Percentiles rank a stretch among this genome's conserved stretches.
Conservation (phyloP, 2,797 vertebrate species). For the Fratercula arctica region DNA sequence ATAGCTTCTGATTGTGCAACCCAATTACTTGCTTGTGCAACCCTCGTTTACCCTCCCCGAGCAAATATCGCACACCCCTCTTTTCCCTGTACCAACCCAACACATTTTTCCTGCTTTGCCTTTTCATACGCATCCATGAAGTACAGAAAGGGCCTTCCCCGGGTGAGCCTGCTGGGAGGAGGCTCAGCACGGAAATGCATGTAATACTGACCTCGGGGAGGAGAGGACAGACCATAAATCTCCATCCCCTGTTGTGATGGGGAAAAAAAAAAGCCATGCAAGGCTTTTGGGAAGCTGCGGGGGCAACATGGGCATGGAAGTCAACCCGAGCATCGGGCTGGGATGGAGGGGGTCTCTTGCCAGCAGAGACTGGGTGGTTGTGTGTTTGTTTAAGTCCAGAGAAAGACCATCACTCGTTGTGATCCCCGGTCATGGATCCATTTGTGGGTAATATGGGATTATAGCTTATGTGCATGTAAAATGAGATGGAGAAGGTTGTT, state of each 20-base stretch:
- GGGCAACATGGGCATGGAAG: not conserved
- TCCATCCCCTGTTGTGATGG: not conserved
- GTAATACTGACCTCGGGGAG: not conserved
- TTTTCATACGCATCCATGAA: not conserved
- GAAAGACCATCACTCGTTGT: not conserved
- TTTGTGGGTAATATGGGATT: fast-evolving
- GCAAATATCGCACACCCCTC: not conserved
- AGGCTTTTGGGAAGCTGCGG: not conserved
- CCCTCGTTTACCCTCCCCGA: not conserved
- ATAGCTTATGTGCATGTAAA: fast-evolving
- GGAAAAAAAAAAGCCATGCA: not conserved
- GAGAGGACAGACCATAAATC: not conserved
- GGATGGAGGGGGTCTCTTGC: not conserved
- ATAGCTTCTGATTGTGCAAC: not conserved
- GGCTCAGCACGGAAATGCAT: not conserved
- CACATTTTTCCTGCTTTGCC: not conserved
- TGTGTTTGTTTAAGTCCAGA: not conserved
- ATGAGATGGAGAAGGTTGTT: not conserved
- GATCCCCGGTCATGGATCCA: not conserved
- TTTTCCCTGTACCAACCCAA: not conserved
- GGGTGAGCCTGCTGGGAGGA: not conserved
- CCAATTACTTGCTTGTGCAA: slow-evolving; percentile 9
- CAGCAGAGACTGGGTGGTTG: not conserved
- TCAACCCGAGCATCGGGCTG: not conserved
- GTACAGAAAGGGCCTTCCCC: not conserved